Conservation (phyloP, 2,797 vertebrate genomes). For the Eupleurogrammus muticus region DNA sequence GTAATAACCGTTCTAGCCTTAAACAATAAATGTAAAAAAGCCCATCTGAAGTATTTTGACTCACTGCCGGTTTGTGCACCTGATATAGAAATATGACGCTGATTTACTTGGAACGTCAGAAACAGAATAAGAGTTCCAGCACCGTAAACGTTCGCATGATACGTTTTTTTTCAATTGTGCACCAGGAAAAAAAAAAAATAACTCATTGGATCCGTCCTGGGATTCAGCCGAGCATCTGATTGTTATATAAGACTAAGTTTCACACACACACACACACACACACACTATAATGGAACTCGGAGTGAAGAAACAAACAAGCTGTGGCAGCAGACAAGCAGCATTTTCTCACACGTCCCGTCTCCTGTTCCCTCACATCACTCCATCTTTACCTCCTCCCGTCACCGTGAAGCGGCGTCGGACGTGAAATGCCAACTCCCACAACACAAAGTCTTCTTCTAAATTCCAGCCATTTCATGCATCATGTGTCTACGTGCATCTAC, state of each 20-base stretch:
- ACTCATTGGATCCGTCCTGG: no score
- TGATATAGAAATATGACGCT: slow-evolving; percentile 12
- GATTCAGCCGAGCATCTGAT: slow-evolving; percentile 68
- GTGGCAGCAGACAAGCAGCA: slow-evolving; percentile 75
- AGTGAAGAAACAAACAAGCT: slow-evolving; percentile 66
- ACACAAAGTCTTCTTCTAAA: slow-evolving; percentile 49
- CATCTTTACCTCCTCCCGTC: slow-evolving; percentile 60
- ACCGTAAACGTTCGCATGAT: slow-evolving; percentile 39
- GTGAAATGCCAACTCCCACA: slow-evolving; percentile 57
- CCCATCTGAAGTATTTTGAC: slow-evolving; percentile 28
- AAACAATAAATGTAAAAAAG: slow-evolving; percentile 35
- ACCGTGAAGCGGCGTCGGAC: slow-evolving; percentile 63
- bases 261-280: slow-evolving; percentile 29
- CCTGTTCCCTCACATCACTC: slow-evolving; percentile 66
- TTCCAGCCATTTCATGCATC: slow-evolving; percentile 61
- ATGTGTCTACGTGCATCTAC: slow-evolving; percentile 46
- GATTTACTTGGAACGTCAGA: slow-evolving; percentile 37
- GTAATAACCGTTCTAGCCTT: background rate
- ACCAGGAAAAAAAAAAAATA: slow-evolving; percentile 52
- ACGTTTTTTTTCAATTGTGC: slow-evolving; percentile 49
- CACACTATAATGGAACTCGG: slow-evolving; percentile 64
- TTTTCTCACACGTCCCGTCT: slow-evolving; percentile 62
- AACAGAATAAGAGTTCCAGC: slow-evolving; percentile 3
- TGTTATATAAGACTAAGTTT: slow-evolving; percentile 69
- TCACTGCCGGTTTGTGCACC: slow-evolving; percentile 25